Conservation (phyloP, 2,113 vertebrate genomes). For the Lathamus discolor region DNA sequence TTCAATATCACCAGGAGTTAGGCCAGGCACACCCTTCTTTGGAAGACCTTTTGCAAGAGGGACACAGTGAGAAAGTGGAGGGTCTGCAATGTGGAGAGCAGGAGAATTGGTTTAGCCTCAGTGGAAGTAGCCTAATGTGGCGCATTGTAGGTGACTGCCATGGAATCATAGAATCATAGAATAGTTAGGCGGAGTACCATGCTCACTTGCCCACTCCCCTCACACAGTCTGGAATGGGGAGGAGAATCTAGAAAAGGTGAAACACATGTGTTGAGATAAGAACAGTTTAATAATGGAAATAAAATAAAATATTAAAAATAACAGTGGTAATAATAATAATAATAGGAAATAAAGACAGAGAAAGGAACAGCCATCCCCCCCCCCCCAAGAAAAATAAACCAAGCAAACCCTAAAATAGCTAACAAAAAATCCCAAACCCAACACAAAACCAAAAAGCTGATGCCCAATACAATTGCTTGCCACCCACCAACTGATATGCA, state of each 20-base stretch:
- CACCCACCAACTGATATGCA: neutral
- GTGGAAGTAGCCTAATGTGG: neutral
- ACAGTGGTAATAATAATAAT: neutral
- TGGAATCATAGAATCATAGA: neutral
- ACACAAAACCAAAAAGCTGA: neutral
- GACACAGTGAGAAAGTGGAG: neutral
- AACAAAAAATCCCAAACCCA: neutral
- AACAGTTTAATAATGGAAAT: neutral
- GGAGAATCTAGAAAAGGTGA: neutral
- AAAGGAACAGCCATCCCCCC: neutral
- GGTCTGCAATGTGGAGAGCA: neutral
- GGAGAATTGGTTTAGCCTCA: neutral
- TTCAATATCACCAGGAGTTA: neutral
- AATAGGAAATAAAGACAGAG: neutral
- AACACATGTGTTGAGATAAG: neutral
- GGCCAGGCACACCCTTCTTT: neutral
- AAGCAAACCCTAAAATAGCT: no score
- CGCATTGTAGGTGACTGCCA: neutral
- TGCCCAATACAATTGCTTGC: neutral
- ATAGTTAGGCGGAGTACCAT: neutral
- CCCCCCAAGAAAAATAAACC: no score
- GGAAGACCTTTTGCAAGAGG: neutral
- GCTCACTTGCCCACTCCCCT: neutral
- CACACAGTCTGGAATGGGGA: neutral
- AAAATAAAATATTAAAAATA: neutral